Evolutionary conservation across 2,888 invertebrate species (phyloP), one percentile per base, ranked within the genome.

Genomic region (Hypomecis punctinalis): DNA sequence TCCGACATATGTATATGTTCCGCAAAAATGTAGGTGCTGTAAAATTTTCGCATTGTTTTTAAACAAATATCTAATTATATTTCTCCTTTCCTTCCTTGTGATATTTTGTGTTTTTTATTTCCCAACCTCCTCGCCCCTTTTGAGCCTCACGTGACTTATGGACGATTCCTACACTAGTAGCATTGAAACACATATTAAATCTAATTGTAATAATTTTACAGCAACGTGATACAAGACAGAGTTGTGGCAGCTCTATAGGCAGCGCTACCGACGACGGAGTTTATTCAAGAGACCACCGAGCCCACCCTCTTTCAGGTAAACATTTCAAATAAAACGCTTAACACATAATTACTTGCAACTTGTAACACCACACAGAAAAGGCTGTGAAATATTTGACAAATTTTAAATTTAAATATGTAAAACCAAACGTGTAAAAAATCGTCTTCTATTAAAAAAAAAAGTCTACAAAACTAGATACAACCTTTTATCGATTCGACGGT

Each of bases 191-290:
- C 8, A 36, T 39, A 33, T 47, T 42, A 36, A 43, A 42, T 13
- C 23, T 10, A 10, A 45, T 59, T 10, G 23, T 40, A 42, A 5
- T 40, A 54, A 60, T 49, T 58, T 69, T 70, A 53, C 70, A 80
- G 76, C 84, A 90, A 80, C 84, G 92, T 43, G 92, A 93, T 66
- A 85, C 88, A 2, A 82, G 91, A 61, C 91, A 91, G 69, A 93
- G 93, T 68, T 90, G 91, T 71, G 92, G 92, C 72, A 91, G 92
- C 61, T 91, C 90, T 3, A 83, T 93, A 57, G 89, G 93, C 74
- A 90, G 90, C 72, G 88, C 84, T 43, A 86, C 89, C 6, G 90
- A 91, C 71, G 92, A 91, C 74, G 91, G 80, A 35, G 78, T 91
- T 37, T 92, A 93, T 70, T 88, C 91, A 6, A 80, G 91, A 43